Percentiles rank a stretch among this genome's conserved stretches.
Evolutionary conservation across 2,113 vertebrate species (phyloP).

Genomic region (Aptenodytes forsteri): DNA sequence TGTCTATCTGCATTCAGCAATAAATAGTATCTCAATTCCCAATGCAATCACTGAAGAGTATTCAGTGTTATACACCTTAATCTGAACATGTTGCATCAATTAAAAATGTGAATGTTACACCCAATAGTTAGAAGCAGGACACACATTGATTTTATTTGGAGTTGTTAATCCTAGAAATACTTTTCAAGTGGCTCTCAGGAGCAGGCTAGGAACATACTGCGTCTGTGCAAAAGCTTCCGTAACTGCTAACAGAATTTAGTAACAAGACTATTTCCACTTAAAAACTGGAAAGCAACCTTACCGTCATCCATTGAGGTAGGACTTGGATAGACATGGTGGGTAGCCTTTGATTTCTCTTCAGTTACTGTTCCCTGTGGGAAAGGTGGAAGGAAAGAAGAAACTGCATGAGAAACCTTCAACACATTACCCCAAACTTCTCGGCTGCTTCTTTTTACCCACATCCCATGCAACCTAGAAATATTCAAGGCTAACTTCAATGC

Average conservation of each 20-base stretch:
- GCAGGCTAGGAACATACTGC: not conserved
- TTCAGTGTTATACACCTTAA: not conserved
- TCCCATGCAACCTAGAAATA: not conserved
- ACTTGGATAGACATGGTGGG: slow-evolving; percentile 90
- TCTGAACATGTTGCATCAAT: not conserved
- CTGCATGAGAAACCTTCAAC: not conserved
- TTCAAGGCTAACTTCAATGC: not conserved
- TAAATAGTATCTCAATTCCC: not conserved
- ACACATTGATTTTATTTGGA: not conserved
- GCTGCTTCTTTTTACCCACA: not conserved
- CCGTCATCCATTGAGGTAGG: slow-evolving; percentile 89
- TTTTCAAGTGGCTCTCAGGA: not conserved
- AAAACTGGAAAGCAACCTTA: slow-evolving; percentile 30
- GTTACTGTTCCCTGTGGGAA: slow-evolving; percentile 87
- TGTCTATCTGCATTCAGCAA: not conserved
- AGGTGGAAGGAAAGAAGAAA: not conserved
- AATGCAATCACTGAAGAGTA: not conserved
- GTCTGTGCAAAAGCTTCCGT: rapidly evolving
- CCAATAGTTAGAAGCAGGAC: too few species aligned
- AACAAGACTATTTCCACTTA: not conserved
- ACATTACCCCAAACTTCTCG: not conserved
- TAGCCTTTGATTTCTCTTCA: slow-evolving; percentile 95
- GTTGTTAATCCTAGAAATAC: not conserved
- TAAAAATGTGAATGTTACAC: not conserved
- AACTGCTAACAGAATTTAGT: not conserved